Evolutionary conservation across 2,113 vertebrate species (phyloP).

Genomic region (Ailurus styani): DNA sequence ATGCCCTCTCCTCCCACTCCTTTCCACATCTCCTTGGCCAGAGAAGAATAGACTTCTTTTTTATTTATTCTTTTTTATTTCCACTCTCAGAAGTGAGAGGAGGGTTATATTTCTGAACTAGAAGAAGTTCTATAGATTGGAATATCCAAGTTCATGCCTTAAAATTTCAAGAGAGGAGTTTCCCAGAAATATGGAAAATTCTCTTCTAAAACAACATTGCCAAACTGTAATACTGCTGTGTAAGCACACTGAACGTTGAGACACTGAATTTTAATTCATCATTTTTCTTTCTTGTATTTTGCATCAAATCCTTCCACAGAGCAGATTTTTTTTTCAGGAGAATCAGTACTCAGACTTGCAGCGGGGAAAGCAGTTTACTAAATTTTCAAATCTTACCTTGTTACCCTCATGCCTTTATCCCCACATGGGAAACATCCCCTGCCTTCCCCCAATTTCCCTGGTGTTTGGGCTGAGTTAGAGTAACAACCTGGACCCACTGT

Average conservation of each 20-base stretch:
- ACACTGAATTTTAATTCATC: background rate
- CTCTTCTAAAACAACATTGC: background rate
- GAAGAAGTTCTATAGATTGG: background rate
- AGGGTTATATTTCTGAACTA: background rate
- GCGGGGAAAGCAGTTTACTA: background rate
- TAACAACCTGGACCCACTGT: fast-evolving
- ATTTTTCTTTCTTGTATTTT: background rate
- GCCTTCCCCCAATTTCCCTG: background rate
- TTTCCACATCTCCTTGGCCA: too few species aligned
- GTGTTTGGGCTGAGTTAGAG: background rate
- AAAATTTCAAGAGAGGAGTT: background rate
- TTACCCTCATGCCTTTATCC: background rate
- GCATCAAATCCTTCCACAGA: background rate
- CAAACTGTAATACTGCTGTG: too few species aligned
- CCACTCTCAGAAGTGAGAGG: background rate
- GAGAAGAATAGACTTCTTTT: background rate
- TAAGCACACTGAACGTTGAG: fast-evolving
- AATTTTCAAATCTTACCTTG: background rate
- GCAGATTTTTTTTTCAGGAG: background rate
- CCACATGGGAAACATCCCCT: fast-evolving
- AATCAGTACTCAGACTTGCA: background rate
- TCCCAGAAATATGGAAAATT: background rate
- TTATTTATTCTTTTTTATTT: background rate
- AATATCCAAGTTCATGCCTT: background rate
- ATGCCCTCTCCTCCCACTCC: fast-evolving